Evolutionary conservation across 1,140 invertebrate genomes (phyloP), one percentile per base, ranked within the genome.

Genomic region (Oscheius sp.): DNA sequence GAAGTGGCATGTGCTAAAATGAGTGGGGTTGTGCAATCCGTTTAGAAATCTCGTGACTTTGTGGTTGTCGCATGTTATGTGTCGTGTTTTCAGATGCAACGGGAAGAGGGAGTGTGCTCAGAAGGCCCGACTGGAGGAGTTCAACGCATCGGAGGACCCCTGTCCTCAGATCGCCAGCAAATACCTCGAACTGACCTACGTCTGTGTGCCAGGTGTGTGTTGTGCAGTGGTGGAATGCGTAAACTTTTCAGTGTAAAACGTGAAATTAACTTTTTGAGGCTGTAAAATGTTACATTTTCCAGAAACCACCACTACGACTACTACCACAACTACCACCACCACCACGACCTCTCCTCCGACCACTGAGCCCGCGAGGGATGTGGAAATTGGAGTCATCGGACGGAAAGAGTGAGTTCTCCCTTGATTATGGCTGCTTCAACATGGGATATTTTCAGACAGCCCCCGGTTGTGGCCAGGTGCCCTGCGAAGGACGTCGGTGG

Each of bases 251-350:
- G 3, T 45, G 29, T 38, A 7, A 32, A 34, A 28, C 15, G 7
- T 35, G 55, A 49, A 13, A 36, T 10, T 31, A 32, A 23, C 64
- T 73, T 34, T 74, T 35, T 68, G 67, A 23, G 29, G 10, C 10
- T 32, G 23, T 36, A 15, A 31, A 59, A 59, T 7, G 61, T 26
- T 10, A 63, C 32, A 73, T 75, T 46, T 13, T 73, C 61, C 61
- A 18, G 72, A 67, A n/a, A 75, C 73, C 10, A 75, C 73, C 18
- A 75, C 73, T 2, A 34, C 65, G 15, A 75, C 68, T 1, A 75
- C 72, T 3, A 74, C 72, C 1, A 46, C 64, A 55, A 18, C 72
- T 32, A 68, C 72, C 49, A 68, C 72, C 28, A 61, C 65, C 35
- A 73, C 66, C 1, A 63, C 65, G 7, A 63, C 55, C 18, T 23